Conservation (phyloP, 2,113 vertebrate genomes). For the Pogonocichla stellata region DNA sequence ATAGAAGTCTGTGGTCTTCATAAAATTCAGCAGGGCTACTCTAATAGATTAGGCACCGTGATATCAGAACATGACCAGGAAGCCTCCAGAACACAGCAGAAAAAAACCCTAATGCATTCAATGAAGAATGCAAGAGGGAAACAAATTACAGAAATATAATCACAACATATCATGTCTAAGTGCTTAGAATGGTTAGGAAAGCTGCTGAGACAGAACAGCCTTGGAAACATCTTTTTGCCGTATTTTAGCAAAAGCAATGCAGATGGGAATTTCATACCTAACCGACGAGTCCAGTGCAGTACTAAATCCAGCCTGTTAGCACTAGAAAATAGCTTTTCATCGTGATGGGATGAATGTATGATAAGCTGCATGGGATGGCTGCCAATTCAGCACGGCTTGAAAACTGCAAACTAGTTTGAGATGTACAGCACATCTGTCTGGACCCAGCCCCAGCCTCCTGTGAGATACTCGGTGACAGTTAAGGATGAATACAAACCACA, state of each 20-base stretch:
- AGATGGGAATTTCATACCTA: background rate
- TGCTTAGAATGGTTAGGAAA: background rate
- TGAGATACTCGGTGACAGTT: background rate
- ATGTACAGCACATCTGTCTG: background rate
- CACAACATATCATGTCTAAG: background rate
- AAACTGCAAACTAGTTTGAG: background rate
- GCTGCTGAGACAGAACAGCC: background rate
- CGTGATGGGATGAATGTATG: background rate
- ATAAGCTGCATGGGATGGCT: background rate
- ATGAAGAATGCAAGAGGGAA: background rate
- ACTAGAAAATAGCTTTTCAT: slow-evolving; percentile 17
- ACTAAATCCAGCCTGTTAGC: background rate
- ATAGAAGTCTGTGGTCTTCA: background rate
- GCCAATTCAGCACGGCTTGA: background rate
- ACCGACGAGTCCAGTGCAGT: background rate
- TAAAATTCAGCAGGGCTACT: background rate
- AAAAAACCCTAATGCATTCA: background rate
- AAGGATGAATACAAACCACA: background rate
- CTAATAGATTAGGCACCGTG: background rate
- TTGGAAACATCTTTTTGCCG: background rate
- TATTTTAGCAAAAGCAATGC: background rate
- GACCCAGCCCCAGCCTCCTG: background rate
- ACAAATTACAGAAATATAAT: background rate
- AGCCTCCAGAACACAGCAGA: background rate
- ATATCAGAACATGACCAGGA: background rate